Evolutionary conservation across 1,140 invertebrate genomes (phyloP).

Genomic region (Ips typographus): DNA sequence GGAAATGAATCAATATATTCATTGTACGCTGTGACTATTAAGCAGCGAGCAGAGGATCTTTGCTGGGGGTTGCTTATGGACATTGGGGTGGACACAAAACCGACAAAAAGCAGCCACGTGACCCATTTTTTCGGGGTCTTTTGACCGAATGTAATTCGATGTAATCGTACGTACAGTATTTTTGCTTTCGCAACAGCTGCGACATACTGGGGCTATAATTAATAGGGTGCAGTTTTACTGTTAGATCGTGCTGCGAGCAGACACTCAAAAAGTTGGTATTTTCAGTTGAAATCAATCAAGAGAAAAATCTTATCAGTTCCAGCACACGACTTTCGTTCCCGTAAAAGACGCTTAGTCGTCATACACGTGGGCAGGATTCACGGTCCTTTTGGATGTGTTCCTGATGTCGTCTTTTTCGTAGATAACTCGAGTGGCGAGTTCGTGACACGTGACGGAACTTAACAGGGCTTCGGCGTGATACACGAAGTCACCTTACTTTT

Average conservation of each 20-base stretch:
- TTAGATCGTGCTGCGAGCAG: too few relatives aligned
- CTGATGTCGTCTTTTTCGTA: constrained; percentile 9
- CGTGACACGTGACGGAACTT: constrained; percentile 24
- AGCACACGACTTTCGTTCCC: constrained; percentile 9
- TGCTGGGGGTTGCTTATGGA: constrained; percentile 36
- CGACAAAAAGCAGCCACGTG: constrained; percentile 37
- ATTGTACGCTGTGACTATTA: constrained; percentile 34
- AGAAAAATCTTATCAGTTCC: not conserved
- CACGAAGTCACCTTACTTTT: constrained; percentile 6
- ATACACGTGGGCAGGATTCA: constrained; percentile 17
- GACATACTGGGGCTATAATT: not conserved
- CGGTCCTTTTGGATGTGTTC: constrained; percentile 12
- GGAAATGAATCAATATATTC: constrained; percentile 28
- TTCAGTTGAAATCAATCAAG: not conserved
- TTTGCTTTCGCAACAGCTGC: constrained; percentile 27
- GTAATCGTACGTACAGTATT: constrained; percentile 29
- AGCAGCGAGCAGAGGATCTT: constrained; percentile 27
- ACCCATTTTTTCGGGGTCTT: constrained; percentile 36
- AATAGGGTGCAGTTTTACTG: too few relatives aligned
- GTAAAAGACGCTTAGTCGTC: constrained; percentile 8
- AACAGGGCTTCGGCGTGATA: constrained; percentile 20
- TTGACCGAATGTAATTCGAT: constrained; percentile 35
- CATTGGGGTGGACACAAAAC: constrained; percentile 33
- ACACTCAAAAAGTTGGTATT: not conserved
- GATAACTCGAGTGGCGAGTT: constrained; percentile 8